Evolutionary conservation across 2,888 invertebrate species (phyloP).

Genomic region (Shargacucullia verbasci): DNA sequence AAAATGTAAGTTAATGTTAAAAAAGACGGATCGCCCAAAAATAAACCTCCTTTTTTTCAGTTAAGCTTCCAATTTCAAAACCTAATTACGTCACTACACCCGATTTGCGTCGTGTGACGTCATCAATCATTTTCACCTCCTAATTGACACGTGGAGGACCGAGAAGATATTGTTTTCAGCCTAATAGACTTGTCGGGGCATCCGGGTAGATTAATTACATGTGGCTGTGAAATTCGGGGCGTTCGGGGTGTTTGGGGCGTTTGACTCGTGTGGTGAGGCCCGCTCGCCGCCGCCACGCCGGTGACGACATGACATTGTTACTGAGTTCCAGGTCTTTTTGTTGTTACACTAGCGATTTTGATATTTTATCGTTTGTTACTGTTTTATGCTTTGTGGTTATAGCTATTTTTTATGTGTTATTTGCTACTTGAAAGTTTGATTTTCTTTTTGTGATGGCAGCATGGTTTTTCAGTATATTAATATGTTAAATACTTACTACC

Average conservation of each 20-base stretch:
- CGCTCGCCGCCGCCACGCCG: slow-evolving; percentile 52
- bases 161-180: slow-evolving; percentile 73
- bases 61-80: slow-evolving; percentile 49
- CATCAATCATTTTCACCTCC: slow-evolving; percentile 73
- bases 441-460: too few relatives aligned
- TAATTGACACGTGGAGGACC: slow-evolving; percentile 73
- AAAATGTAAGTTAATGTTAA: slow-evolving; percentile 2
- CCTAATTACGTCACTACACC: slow-evolving; percentile 52
- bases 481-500: too few relatives aligned
- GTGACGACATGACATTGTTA: slow-evolving; percentile 77
- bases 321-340: slow-evolving; percentile 68
- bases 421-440: too few relatives aligned
- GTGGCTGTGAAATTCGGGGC: slow-evolving; percentile 58
- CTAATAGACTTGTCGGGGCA: slow-evolving; percentile 77
- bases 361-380: slow-evolving; percentile 20
- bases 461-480: too few relatives aligned
- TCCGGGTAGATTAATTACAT: slow-evolving; percentile 76
- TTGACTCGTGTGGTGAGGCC: slow-evolving; percentile 33
- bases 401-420: too few relatives aligned
- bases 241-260: slow-evolving; percentile 33
- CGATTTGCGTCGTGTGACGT: slow-evolving; percentile 58
- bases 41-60: slow-evolving; percentile 11
- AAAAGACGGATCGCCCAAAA: background rate
- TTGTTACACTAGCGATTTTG: slow-evolving; percentile 40
- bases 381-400: too few relatives aligned